phyloP scores from a whole-genome alignment of 23 tunicate genomes.

The Styela plicata region DNA sequence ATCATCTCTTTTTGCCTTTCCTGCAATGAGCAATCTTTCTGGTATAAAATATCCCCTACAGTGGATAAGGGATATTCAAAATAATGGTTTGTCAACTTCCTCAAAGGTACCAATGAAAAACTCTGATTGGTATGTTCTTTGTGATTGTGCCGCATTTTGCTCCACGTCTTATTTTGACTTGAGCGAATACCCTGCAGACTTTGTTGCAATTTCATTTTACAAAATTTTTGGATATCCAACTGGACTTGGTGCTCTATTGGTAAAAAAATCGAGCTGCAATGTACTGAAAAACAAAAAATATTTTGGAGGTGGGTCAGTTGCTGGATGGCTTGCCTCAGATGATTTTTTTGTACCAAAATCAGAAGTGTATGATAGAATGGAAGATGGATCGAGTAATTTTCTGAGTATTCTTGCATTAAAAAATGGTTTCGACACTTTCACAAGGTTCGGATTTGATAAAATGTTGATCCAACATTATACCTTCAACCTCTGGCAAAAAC shows the following conservation, averaged over 20 bases:
- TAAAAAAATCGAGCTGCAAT: constrained; percentile 33
- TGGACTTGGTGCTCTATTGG: constrained; percentile 82
- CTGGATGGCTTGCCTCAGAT: constrained; percentile 55
- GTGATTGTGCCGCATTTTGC: constrained; percentile 67
- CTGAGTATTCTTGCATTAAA: constrained; percentile 63
- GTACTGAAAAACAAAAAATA: constrained; percentile 34
- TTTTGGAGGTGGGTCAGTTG: constrained; percentile 86
- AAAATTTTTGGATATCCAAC: constrained; percentile 95
- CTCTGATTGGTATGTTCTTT: constrained; percentile 37
- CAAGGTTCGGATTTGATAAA: constrained; percentile 27
- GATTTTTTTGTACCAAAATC: constrained; percentile 43
- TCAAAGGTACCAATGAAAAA: not conserved
- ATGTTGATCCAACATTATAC: constrained; percentile 44
- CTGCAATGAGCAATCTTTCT: constrained; percentile 87
- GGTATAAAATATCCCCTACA: constrained; percentile 75
- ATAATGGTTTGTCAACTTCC: not conserved
- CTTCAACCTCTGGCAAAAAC: constrained; percentile 33
- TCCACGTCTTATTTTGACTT: constrained; percentile 47
- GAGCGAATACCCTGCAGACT: constrained; percentile 44
- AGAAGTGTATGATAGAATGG: constrained; percentile 46
- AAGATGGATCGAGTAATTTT: constrained; percentile 69
- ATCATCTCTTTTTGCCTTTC: constrained; percentile 69
- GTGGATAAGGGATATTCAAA: constrained; percentile 61
- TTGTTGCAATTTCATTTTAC: constrained; percentile 79
- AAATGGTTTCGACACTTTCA: constrained; percentile 58